Percentiles rank a stretch among this genome's conserved stretches.
These are phyloP conservation scores for Trachurus trachurus DNA, from an alignment of 2,797 vertebrate genomes.

Conservation along the genomic window DNA sequence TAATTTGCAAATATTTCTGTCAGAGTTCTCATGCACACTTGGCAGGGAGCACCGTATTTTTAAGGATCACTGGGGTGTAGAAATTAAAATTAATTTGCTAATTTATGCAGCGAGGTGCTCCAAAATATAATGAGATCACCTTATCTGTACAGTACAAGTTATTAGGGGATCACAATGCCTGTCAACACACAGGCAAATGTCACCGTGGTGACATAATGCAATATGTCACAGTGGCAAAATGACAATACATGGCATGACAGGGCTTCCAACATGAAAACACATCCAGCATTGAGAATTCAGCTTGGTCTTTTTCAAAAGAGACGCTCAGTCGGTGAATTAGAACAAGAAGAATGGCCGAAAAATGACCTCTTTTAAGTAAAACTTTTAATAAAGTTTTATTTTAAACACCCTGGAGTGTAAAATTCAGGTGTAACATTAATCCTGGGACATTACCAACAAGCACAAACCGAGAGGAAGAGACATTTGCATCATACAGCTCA, in stretches of 20 bases:
- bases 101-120: constrained; percentile 33
- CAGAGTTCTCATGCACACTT: constrained; percentile 1
- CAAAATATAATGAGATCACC: constrained; percentile 43
- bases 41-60: constrained; percentile 21
- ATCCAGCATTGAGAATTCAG: constrained; percentile 5
- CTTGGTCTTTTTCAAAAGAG: not conserved
- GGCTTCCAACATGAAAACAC: constrained; percentile 1
- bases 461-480: not conserved
- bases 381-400: not conserved
- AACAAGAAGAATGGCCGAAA: not conserved
- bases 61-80: not conserved
- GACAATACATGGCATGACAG: constrained; percentile 27
- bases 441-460: not conserved
- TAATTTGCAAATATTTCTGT: constrained; percentile 43
- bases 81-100: constrained; percentile 17
- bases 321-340: not conserved
- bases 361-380: not conserved
- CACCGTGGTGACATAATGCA: constrained; percentile 29
- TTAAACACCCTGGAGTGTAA: constrained; percentile 10
- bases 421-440: constrained; percentile 7
- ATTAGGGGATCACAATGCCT: constrained; percentile 43
- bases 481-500: constrained; percentile 54
- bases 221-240: constrained; percentile 11
- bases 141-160: constrained; percentile 28
- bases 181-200: constrained; percentile 25